Percentiles rank a stretch among this genome's conserved stretches.
Evolutionary conservation across 2,113 vertebrate species (phyloP).

Genomic region (Notiomystis cincta): DNA sequence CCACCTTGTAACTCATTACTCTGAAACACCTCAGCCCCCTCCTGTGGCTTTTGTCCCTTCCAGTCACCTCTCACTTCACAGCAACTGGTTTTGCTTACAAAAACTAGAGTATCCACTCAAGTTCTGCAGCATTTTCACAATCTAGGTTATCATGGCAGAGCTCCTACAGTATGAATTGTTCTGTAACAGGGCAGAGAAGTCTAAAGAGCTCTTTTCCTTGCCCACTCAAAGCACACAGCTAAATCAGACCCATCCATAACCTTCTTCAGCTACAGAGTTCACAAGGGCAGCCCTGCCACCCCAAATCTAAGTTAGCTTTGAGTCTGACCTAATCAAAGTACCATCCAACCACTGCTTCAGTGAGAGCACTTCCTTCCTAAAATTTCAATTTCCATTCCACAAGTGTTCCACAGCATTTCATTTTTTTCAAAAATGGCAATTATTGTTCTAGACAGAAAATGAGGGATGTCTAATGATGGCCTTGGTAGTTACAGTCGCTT

Average conservation of each 20-base stretch:
- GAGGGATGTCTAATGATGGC: background rate
- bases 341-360: background rate
- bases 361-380: background rate
- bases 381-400: background rate
- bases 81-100: background rate
- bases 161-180: background rate
- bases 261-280: background rate
- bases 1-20: background rate
- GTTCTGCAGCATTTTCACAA: background rate
- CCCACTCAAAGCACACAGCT: background rate
- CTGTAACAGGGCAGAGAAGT: background rate
- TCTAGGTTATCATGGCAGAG: background rate
- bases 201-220: background rate
- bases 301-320: background rate
- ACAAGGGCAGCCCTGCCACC: background rate
- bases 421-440: background rate
- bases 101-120: background rate
- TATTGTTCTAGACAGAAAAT: constrained; percentile 14
- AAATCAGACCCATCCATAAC: background rate
- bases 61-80: background rate
- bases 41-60: background rate
- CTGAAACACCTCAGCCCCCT: background rate
- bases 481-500: background rate
- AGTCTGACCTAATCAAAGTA: background rate
- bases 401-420: background rate